These are phyloP conservation scores for Torymus texanus DNA, from an alignment of 2,888 invertebrate species.

Conservation along the genomic window DNA sequence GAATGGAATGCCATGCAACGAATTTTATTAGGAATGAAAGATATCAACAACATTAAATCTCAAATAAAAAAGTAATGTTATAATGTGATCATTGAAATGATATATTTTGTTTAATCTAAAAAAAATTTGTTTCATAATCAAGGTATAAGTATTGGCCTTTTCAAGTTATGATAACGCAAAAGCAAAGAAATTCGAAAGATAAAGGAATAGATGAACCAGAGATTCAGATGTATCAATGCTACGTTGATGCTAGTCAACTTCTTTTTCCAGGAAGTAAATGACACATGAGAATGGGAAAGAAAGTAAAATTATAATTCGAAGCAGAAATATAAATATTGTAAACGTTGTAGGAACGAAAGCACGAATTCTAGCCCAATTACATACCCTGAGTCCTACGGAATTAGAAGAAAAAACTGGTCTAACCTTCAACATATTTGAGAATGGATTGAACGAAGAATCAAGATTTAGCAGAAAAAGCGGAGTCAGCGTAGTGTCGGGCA, in stretches of 20 bases:
- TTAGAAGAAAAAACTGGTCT: constrained; percentile 63
- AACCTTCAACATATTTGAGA: constrained; percentile 58
- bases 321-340: too few species aligned
- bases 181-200: neutral
- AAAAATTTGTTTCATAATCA: neutral
- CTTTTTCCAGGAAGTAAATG: constrained; percentile 68
- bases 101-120: neutral
- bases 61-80: constrained; percentile 60
- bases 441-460: constrained; percentile 43
- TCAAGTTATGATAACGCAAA: constrained; percentile 58
- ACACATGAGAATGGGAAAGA: neutral
- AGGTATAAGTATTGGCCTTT: constrained; percentile 68
- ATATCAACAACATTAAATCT: constrained; percentile 53
- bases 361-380: constrained; percentile 62
- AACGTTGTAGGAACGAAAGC: constrained; percentile 59
- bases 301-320: neutral
- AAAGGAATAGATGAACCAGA: constrained; percentile 5
- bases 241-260: constrained; percentile 65
- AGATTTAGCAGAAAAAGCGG: constrained; percentile 37
- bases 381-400: constrained; percentile 54
- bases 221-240: constrained; percentile 57
- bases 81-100: neutral
- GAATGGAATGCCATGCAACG: constrained; percentile 66
- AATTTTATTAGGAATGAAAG: constrained; percentile 50
- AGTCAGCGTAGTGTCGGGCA: too few species aligned